A percentile compares a stretch with the other conserved stretches of the same genome.
Conservation (phyloP, 1,140 invertebrate genomes). For the Popillia japonica region DNA sequence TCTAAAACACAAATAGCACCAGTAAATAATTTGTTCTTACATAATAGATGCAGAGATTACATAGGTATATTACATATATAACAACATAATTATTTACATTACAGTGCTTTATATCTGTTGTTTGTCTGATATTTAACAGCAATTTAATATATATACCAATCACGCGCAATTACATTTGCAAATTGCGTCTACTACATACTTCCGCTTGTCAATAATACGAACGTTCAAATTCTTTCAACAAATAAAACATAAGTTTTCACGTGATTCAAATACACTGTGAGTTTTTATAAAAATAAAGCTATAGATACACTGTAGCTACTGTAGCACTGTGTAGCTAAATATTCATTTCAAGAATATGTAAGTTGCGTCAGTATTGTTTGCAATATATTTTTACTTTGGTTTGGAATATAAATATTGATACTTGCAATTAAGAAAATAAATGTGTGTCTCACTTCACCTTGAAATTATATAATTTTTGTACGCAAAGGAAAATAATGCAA, state of each 20-base stretch:
- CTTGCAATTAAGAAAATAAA: background rate
- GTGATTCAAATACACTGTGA: background rate
- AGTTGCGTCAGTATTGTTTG: background rate
- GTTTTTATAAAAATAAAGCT: background rate
- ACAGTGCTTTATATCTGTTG: background rate
- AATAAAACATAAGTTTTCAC: background rate
- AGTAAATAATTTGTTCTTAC: too few relatives aligned
- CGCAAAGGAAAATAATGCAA: too few relatives aligned
- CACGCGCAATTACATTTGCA: background rate
- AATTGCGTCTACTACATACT: conserved; percentile 4
- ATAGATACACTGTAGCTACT: too few relatives aligned
- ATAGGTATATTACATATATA: too few relatives aligned
- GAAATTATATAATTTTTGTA: background rate
- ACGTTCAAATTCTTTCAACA: background rate
- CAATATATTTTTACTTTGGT: background rate
- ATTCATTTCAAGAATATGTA: background rate
- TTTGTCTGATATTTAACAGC: background rate
- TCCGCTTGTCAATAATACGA: background rate
- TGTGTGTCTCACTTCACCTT: background rate
- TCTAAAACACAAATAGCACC: too few relatives aligned
- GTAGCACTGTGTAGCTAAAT: background rate
- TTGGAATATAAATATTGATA: background rate
- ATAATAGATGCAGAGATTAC: too few relatives aligned
- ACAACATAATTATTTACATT: too few relatives aligned
- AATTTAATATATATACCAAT: background rate